Evolutionary conservation across 2,113 vertebrate genomes (phyloP), one percentile per base, ranked within the genome.

Genomic region (Hiodon alosoides): DNA sequence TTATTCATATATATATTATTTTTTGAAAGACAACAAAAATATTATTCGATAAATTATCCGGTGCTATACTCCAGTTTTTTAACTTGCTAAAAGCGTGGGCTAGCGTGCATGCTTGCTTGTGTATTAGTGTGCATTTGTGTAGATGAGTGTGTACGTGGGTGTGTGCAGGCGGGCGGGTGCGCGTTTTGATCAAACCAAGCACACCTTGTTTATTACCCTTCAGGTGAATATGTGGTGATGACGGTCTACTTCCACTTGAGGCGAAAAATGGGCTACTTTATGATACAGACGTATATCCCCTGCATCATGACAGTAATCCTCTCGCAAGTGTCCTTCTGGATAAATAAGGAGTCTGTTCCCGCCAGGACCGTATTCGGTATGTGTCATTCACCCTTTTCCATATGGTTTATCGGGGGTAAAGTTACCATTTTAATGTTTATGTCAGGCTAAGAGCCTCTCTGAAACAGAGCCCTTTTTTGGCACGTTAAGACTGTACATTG

Each of bases 271-370:
- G 97, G 97, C 83, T 99, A 99, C 90, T 99, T 99, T 88, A 96
- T 99, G 95, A 98, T 98, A 86, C 97, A 99, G 87, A 99, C 97
- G 0, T 99, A 99, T 82, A 98, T 99, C 83, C 97, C 97, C n/a
- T 99, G 97, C 88, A 99, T 99, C 83, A 98, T 99, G 97, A 99
- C 97, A 72, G 97, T 99, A 82, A 97, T 99, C 88, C 96, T 99
- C 82, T 99, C 97, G 85, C 97, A 99, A 92, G 97, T 99, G 89
- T 99, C 97, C 60, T 99, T 99, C 94, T 99, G 97, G 97, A 99
- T 99, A 90, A 98, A 99, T 88, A 99, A 99, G 83, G 97, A 99
- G 81, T 99, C 97, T 0, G 97, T 99, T 84, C 97, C 97, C 61
- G 96, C 97, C 60, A 92, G 97, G 86, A 98, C 96, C 55, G 97